Evolutionary conservation across 2,113 vertebrate genomes (phyloP).

Genomic region (crab-eating macaque (Macaca fascicularis)): DNA sequence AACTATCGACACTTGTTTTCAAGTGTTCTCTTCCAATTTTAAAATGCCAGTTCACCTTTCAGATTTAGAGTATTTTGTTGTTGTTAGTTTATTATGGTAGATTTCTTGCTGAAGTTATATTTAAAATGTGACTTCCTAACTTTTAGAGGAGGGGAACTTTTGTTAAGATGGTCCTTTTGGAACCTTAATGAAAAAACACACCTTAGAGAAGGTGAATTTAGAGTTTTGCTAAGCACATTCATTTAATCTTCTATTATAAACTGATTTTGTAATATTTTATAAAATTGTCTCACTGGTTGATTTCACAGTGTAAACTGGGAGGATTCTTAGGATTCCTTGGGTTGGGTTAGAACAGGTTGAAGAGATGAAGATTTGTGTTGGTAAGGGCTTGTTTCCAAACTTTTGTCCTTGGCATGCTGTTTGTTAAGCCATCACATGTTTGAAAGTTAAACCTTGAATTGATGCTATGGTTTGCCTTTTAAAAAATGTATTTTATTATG

Average conservation of each 20-base stretch:
- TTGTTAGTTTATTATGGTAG: background rate
- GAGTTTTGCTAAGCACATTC: background rate
- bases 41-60: background rate
- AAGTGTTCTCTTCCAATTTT: background rate
- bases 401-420: background rate
- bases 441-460: background rate
- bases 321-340: background rate
- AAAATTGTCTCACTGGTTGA: background rate
- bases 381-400: background rate
- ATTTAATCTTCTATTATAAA: background rate
- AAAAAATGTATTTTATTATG: background rate
- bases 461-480: background rate
- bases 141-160: background rate
- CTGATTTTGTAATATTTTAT: background rate
- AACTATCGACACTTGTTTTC: background rate
- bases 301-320: background rate
- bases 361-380: background rate
- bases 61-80: background rate
- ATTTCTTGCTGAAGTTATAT: conserved; percentile 17
- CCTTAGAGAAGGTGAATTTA: background rate
- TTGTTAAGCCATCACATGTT: background rate
- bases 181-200: background rate
- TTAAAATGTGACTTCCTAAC: background rate
- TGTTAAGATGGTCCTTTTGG: background rate
- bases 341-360: background rate